Conservation (phyloP, 2,888 invertebrate species). For the Buathra laborator region DNA sequence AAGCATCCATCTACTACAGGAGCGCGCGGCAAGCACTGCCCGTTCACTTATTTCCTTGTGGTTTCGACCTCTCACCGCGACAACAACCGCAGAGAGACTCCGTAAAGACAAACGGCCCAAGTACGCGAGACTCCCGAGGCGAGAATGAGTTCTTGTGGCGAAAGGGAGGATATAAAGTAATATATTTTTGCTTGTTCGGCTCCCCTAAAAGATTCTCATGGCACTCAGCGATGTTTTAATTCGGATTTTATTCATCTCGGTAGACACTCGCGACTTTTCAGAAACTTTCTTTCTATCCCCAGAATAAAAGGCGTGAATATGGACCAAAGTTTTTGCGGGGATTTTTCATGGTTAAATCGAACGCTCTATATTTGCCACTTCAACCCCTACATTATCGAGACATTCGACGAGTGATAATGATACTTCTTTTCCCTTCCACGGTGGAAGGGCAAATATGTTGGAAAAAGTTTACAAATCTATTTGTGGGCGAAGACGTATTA, state of each 20-base stretch:
- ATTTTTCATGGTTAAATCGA: background rate
- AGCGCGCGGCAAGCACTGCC: slow-evolving; percentile 1
- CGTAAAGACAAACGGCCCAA: slow-evolving; percentile 55
- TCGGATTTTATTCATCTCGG: slow-evolving; percentile 24
- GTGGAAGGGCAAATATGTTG: background rate
- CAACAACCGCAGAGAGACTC: slow-evolving; percentile 60
- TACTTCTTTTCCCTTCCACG: background rate
- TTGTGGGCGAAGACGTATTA: slow-evolving; percentile 22
- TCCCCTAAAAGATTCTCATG: background rate
- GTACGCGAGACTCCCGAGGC: slow-evolving; percentile 34
- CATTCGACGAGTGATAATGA: background rate
- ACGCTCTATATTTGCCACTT: background rate
- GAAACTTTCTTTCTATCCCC: background rate
- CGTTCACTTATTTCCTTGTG: slow-evolving; percentile 59
- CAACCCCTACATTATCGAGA: background rate
- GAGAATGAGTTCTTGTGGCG: slow-evolving; percentile 42
- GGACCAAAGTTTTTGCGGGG: background rate
- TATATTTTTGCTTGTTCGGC: slow-evolving; percentile 44
- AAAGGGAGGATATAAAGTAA: slow-evolving; percentile 50
- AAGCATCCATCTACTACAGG: slow-evolving; percentile 54
- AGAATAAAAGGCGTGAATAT: background rate
- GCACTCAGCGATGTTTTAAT: slow-evolving; percentile 27
- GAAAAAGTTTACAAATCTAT: slow-evolving; percentile 40
- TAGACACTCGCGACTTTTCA: background rate
- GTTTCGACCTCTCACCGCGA: slow-evolving; percentile 64